Evolutionary conservation across 2,797 vertebrate genomes (phyloP).

Genomic region (Loris lydekkerianus): DNA sequence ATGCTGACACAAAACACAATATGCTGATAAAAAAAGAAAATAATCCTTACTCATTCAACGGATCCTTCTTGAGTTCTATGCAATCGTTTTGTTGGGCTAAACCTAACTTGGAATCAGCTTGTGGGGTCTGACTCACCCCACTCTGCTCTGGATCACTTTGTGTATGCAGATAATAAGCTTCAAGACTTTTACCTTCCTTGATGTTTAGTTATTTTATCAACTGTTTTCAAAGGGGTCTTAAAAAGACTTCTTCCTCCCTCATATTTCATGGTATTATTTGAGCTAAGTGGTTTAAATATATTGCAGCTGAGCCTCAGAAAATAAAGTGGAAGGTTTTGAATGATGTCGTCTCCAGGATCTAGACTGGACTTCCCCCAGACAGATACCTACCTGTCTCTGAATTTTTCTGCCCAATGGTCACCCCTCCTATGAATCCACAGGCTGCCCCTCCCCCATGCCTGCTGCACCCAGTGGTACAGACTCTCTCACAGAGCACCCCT

Average conservation of each 20-base stretch:
- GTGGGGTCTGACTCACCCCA: slow-evolving; percentile 35
- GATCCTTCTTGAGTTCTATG: slow-evolving; percentile 3
- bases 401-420: neutral
- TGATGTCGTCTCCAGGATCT: neutral
- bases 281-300: slow-evolving; percentile 62
- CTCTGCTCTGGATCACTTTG: slow-evolving; percentile 68
- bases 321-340: slow-evolving; percentile 37
- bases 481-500: neutral
- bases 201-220: slow-evolving; percentile 77
- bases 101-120: slow-evolving; percentile 50
- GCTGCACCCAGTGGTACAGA: neutral
- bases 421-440: neutral
- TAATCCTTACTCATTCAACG: slow-evolving; percentile 27
- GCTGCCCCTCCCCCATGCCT: no score
- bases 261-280: slow-evolving; percentile 71
- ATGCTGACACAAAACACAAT: slow-evolving; percentile 41
- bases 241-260: slow-evolving; percentile 18
- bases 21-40: slow-evolving; percentile 53
- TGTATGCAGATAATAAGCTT: slow-evolving; percentile 46
- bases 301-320: slow-evolving; percentile 62
- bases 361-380: neutral
- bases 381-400: neutral
- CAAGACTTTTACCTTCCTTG: slow-evolving; percentile 61
- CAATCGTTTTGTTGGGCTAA: neutral
- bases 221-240: slow-evolving; percentile 68